A percentile compares a stretch with the other conserved stretches of the same genome.
These are phyloP conservation scores for Episyrphus balteatus DNA, from an alignment of 1,140 invertebrate genomes.

Conservation along the genomic window DNA sequence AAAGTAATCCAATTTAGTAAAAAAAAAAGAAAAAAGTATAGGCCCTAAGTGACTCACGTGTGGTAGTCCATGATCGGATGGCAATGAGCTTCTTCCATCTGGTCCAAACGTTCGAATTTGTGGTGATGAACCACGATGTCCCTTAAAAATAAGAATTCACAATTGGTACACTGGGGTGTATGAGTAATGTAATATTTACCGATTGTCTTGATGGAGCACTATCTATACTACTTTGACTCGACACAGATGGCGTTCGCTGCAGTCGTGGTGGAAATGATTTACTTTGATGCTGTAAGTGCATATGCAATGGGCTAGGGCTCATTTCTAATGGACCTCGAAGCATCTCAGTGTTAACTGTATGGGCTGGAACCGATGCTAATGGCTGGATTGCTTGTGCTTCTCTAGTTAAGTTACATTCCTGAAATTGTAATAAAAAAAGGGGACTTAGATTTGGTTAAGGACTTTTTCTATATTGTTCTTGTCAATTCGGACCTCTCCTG, in stretches of 20 bases:
- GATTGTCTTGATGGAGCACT: constrained; percentile 56
- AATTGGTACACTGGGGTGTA: background rate
- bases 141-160: constrained; percentile 28
- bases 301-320: constrained; percentile 32
- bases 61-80: constrained; percentile 27
- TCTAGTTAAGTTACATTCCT: constrained; percentile 55
- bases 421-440: constrained; percentile 14
- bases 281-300: constrained; percentile 30
- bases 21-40: background rate
- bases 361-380: constrained; percentile 15
- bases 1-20: background rate
- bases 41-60: constrained; percentile 7
- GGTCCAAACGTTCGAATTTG: constrained; percentile 66
- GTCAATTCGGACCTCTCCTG: constrained; percentile 19
- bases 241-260: constrained; percentile 60
- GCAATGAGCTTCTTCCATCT: constrained; percentile 47
- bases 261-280: constrained; percentile 40
- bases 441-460: background rate
- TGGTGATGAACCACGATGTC: constrained; percentile 63
- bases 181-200: constrained; percentile 27
- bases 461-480: background rate
- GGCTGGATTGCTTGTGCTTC: constrained; percentile 51
- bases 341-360: constrained; percentile 32
- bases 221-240: constrained; percentile 69
- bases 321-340: constrained; percentile 28